Conservation (phyloP, 2,113 vertebrate genomes). For the cattle (Bos taurus) region DNA sequence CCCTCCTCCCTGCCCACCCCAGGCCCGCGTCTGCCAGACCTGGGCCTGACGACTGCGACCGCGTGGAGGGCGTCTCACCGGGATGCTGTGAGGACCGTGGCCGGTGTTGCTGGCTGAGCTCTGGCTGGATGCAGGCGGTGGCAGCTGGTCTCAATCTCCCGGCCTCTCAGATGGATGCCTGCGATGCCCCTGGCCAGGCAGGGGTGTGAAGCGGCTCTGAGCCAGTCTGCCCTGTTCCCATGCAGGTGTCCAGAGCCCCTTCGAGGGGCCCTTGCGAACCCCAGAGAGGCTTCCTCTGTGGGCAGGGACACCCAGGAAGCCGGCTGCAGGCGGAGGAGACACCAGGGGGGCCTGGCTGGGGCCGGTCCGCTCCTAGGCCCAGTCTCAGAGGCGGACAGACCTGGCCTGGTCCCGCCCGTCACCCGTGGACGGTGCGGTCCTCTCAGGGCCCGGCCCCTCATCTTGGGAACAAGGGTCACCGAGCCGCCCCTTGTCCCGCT, state of each 20-base stretch:
- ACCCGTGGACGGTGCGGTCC: not conserved
- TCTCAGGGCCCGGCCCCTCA: not conserved
- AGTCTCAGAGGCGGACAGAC: not conserved
- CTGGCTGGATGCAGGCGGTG: not conserved
- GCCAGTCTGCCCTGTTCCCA: not conserved
- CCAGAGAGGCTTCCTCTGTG: accelerated
- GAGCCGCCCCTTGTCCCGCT: not conserved
- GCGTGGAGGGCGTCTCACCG: not conserved
- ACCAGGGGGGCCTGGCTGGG: not conserved
- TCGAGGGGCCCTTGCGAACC: accelerated
- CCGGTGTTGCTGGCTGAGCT: not conserved
- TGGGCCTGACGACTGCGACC: not conserved
- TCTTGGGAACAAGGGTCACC: not conserved
- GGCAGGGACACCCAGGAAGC: not conserved
- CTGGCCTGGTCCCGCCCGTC: not conserved
- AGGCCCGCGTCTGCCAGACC: not conserved
- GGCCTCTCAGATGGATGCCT: not conserved
- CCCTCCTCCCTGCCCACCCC: not conserved
- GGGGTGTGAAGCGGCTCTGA: not conserved
- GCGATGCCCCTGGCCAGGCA: not conserved
- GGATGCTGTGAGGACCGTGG: not conserved
- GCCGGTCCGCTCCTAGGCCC: not conserved
- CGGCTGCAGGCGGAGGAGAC: not conserved
- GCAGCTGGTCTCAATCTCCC: not conserved
- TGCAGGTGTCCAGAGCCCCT: not conserved